A percentile compares a stretch with the other conserved stretches of the same genome.
phyloP scores from a whole-genome alignment of 2,113 vertebrate genomes.

The Castor canadensis region DNA sequence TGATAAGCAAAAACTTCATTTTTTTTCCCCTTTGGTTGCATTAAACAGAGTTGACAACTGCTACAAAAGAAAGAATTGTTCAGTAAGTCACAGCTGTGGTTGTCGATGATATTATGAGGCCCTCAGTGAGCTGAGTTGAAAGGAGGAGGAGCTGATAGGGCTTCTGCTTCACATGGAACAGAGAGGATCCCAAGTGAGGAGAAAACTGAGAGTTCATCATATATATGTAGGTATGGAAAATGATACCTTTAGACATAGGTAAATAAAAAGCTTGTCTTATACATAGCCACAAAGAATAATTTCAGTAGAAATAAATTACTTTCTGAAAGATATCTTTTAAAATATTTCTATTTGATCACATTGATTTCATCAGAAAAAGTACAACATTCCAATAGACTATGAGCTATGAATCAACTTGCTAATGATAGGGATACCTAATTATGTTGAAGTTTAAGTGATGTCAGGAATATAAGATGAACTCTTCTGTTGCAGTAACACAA shows the following conservation, averaged over 20 bases:
- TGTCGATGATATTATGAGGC: not conserved
- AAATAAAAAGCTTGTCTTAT: not conserved
- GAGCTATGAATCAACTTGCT: not conserved
- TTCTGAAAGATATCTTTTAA: not conserved
- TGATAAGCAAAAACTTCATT: not conserved
- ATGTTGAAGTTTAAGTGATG: not conserved
- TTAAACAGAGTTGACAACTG: slow-evolving; percentile 52
- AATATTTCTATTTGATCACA: not conserved
- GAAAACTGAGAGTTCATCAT: not conserved
- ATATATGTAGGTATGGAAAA: not conserved
- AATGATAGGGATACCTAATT: not conserved
- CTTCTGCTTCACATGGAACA: not conserved
- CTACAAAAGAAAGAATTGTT: slow-evolving; percentile 60
- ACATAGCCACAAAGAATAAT: not conserved
- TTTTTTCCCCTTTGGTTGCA: not conserved
- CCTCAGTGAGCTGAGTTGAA: not conserved
- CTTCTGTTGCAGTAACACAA: not conserved
- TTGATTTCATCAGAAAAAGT: not conserved
- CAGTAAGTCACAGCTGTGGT: slow-evolving; percentile 32
- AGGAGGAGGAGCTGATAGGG: not conserved
- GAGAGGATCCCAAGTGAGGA: not conserved
- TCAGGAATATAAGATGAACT: not conserved
- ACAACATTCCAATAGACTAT: not conserved
- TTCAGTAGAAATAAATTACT: not conserved
- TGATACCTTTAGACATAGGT: not conserved